phyloP scores from a whole-genome alignment of 37 sponge, comb jelly and placozoan genomes.

The Aplysina aerophoba region DNA sequence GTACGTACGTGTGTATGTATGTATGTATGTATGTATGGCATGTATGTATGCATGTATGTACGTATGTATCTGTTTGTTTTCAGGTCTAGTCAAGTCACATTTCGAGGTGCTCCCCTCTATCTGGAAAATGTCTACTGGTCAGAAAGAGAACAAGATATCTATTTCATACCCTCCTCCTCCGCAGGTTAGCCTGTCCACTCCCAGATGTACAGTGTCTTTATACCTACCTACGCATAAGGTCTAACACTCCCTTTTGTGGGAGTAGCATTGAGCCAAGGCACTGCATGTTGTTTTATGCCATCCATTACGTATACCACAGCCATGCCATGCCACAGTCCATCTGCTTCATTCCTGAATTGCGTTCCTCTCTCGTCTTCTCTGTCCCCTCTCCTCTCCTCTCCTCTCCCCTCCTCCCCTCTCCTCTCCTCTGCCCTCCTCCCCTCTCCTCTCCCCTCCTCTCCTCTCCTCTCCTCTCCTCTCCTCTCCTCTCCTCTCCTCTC shows the following conservation, averaged over 20 bases:
- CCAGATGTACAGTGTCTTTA: no score
- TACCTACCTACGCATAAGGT: no score
- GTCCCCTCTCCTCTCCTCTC: not conserved
- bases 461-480: not conserved
- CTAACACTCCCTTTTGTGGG: not conserved
- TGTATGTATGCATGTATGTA: not conserved
- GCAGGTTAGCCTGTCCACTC: constrained; percentile 32
- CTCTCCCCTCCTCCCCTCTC: no score
- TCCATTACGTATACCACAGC: no score
- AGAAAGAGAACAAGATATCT: constrained; percentile 38
- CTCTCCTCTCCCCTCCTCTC: not conserved
- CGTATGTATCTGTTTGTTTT: not conserved
- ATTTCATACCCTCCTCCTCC: constrained; percentile 38
- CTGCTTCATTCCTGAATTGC: no score
- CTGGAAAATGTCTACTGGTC: constrained; percentile 28
- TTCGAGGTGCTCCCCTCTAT: constrained; percentile 7
- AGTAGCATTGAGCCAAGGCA: no score
- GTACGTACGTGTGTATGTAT: constrained; percentile 12
- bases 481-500: not conserved
- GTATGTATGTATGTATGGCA: not conserved
- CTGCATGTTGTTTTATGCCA: no score
- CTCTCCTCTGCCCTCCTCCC: not conserved
- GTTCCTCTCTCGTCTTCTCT: not conserved
- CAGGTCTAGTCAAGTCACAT: not conserved
- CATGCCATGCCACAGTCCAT: no score